These are phyloP conservation scores for Ephydatia muelleri DNA, from an alignment of 37 sponge, comb jelly and placozoan species.

Conservation along the genomic window DNA sequence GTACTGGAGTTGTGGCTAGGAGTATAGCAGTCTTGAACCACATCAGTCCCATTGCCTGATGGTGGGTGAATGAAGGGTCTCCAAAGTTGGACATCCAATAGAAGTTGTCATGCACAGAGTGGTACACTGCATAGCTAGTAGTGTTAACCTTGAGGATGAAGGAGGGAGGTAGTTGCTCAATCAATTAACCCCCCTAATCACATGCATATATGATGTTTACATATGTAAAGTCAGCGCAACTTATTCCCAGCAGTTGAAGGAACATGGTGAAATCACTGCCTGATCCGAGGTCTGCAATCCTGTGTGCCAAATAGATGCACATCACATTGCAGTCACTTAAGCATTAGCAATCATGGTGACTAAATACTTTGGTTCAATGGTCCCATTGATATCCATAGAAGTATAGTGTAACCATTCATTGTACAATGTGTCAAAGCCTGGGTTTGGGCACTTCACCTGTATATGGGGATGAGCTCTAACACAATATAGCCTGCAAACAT, in stretches of 20 bases:
- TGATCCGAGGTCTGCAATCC: slow-evolving; percentile 57
- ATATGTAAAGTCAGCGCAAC: slow-evolving; percentile 17
- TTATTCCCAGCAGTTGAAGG: slow-evolving; percentile 69
- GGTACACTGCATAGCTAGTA: slow-evolving; percentile 61
- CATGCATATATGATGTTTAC: no score
- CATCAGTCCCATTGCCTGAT: slow-evolving; percentile 50
- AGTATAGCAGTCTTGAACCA: slow-evolving; percentile 49
- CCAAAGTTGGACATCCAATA: slow-evolving; percentile 54
- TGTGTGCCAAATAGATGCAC: not conserved
- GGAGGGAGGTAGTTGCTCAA: no score
- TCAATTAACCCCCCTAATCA: no score
- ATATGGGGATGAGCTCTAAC: not conserved
- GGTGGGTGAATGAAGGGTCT: slow-evolving; percentile 59
- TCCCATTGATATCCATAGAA: slow-evolving; percentile 18
- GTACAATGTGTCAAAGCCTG: slow-evolving; percentile 52
- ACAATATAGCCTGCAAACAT: no score
- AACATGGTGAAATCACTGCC: slow-evolving; percentile 80
- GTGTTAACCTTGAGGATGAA: no score
- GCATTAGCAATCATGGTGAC: no score
- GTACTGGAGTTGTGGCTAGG: slow-evolving; percentile 55
- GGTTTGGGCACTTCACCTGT: slow-evolving; percentile 59
- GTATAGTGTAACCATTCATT: slow-evolving; percentile 62
- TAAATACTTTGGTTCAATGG: slow-evolving; percentile 3
- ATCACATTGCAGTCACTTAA: not conserved
- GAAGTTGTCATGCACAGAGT: slow-evolving; percentile 80